Evolutionary conservation across 2,888 invertebrate species (phyloP).

Genomic region (Cetonia aurata): DNA sequence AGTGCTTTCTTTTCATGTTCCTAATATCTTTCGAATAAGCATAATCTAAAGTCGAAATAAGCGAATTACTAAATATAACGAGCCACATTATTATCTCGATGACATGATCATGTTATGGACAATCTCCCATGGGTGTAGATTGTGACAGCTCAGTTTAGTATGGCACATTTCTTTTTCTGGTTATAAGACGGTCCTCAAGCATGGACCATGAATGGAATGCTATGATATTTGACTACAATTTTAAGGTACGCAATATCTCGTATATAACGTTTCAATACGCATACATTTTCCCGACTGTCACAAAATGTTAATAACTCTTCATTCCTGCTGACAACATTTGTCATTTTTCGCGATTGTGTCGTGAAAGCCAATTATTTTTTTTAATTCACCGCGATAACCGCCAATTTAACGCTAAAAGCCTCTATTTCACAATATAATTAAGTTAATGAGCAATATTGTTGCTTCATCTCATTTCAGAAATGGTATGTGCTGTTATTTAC

Average conservation of each 20-base stretch:
- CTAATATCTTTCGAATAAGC: constrained; percentile 53
- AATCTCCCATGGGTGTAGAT: constrained; percentile 57
- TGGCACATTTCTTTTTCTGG: constrained; percentile 57
- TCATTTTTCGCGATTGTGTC: constrained; percentile 9
- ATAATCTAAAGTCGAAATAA: constrained; percentile 50
- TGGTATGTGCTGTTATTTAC: not conserved
- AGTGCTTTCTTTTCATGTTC: constrained; percentile 60
- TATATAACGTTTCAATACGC: constrained; percentile 22
- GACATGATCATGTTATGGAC: constrained; percentile 49
- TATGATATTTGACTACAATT: constrained; percentile 51
- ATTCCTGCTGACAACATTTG: constrained; percentile 32
- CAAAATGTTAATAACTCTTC: constrained; percentile 41
- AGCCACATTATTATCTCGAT: constrained; percentile 42
- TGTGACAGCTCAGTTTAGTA: constrained; percentile 58
- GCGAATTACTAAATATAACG: constrained; percentile 43
- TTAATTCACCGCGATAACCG: constrained; percentile 1
- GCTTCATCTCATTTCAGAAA: not conserved
- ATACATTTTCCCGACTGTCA: constrained; percentile 38
- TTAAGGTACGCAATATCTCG: constrained; percentile 53
- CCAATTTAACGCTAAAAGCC: not conserved
- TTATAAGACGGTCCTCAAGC: constrained; percentile 54
- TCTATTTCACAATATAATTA: not conserved
- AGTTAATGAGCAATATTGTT: constrained; percentile 9
- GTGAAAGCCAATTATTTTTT: constrained; percentile 13
- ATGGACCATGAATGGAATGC: constrained; percentile 55